Base-by-base conservation (phyloP, 1,140 invertebrate species). In the Tachypleus tridentatus region DNA sequence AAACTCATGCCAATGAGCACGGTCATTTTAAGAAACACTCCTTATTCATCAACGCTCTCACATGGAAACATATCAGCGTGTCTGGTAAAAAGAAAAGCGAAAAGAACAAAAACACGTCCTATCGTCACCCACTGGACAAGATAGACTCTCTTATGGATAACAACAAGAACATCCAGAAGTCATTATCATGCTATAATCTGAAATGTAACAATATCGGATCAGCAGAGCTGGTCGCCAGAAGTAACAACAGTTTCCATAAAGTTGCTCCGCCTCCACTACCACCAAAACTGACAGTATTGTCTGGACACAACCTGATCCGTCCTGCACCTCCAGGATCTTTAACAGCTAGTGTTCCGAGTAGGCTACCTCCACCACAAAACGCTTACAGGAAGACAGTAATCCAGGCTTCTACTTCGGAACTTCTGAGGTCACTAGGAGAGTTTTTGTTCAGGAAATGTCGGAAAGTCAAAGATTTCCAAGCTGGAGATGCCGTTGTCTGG, bases 321-420 rank as follows among this genome's bases (percentile, higher is more conserved):
- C 6, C 61, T 57, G 62, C 29, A 29, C 47, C 62, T 50, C 11
- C 62, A 57, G 29, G n/a, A 11, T 64, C 72, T 88, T 88, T 66
- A 49, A 72, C 64, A n/a, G 53, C 53, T 8, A n/a, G 7, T n/a
- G 53, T 29, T 29, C 29, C 62, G 56, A 57, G 62, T 29, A 8
- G 7, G 53, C 7, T n/a, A 7, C 7, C 7, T n/a, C 7, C n/a
- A 8, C 53, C n/a, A 54, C 53, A 7, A 7, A 54, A n/a, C 53
- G 7, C 69, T 60, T 74, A 60, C 52, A 72, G 78, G 69, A 78
- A 82, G 81, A 97, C 93, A 48, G 91, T 98, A 49, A 97, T 98
- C 74, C 95, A 98, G 72, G 97, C 97, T 53, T 97, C 93, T 62
- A 98, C 96, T 1, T 96, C 93, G 47, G 96, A 98, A 81, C 83